Evolutionary conservation across 2,113 vertebrate species (phyloP), one percentile per base, ranked within the genome.

Genomic region (Carassius carassius): DNA sequence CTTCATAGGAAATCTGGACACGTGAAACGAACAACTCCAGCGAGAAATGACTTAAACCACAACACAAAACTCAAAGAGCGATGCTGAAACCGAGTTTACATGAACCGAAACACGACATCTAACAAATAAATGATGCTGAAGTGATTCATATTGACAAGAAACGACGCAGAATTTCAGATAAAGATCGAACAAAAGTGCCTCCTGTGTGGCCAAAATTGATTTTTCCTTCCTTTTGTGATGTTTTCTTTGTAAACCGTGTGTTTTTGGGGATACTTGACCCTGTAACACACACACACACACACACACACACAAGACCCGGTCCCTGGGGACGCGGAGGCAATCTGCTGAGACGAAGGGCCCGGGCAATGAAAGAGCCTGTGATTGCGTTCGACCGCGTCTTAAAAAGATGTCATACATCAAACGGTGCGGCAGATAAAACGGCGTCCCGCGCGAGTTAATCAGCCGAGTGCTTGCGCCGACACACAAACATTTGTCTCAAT

Each of bases 351-450:
- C 86, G 92, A 84, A 84, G 84, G 90, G 87, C 60, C 87, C 87
- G 85, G 73, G 90, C 90, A 90, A 92, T 93, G 92, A 93, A 94
- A 94, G 91, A 89, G 90, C 87, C 92, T 72, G 92, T 94, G 93
- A 94, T 94, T 95, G 93, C 92, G 88, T 94, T 94, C 91, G 91
- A 94, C 93, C 91, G 86, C 87, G 90, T 90, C 89, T 92, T 89
- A 92, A 92, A 93, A 94, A 94, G 92, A 94, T 90, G 91, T 92
- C 90, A 88, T 94, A 93, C 93, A 95, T 95, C 94, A 94, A 94
- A 94, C 91, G 87, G 90, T 41, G 35, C 91, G 94, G 85, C 89
- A 94, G 94, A 95, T 94, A 94, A 94, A 94, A 94, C 90, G 91
- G 89, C 89, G 86, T 92, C 91, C 89, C 49, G 83, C 82, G 91